These are phyloP conservation scores for Crocuta crocuta DNA, from an alignment of 2,113 vertebrate genomes.

Conservation along the genomic window DNA sequence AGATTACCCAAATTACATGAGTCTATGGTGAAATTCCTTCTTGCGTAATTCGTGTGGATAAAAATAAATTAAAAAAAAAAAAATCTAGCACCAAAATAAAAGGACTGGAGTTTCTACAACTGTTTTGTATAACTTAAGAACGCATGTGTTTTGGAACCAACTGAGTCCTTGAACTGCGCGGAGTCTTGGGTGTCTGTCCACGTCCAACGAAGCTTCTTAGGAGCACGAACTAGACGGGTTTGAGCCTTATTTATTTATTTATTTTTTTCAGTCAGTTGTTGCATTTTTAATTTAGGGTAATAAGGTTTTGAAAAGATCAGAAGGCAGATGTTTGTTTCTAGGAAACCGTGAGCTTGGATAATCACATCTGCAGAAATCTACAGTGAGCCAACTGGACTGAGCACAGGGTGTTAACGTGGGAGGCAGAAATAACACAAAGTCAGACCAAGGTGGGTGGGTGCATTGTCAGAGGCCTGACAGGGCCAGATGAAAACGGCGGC, in stretches of 20 bases:
- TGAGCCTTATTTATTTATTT: background rate
- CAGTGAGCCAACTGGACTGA: background rate
- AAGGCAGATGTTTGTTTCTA: background rate
- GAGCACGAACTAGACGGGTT: background rate
- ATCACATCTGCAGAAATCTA: background rate
- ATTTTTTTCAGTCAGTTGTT: constrained; percentile 3
- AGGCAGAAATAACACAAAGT: background rate
- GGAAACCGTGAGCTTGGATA: background rate
- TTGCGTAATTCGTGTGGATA: background rate
- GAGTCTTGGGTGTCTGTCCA: background rate
- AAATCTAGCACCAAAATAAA: background rate
- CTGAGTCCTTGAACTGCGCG: background rate
- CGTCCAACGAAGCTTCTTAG: background rate
- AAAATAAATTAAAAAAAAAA: background rate
- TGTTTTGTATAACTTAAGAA: background rate
- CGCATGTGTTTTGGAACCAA: background rate
- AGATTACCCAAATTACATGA: background rate
- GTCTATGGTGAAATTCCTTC: background rate
- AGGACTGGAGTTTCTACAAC: background rate
- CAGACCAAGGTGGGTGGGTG: accelerated
- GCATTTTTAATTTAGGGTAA: background rate
- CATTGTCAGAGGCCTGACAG: background rate
- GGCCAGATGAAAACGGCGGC: background rate
- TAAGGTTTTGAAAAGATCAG: background rate
- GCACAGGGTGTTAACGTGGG: background rate